phyloP scores from a whole-genome alignment of 2,888 invertebrate genomes.

The Plagodis pulveraria region DNA sequence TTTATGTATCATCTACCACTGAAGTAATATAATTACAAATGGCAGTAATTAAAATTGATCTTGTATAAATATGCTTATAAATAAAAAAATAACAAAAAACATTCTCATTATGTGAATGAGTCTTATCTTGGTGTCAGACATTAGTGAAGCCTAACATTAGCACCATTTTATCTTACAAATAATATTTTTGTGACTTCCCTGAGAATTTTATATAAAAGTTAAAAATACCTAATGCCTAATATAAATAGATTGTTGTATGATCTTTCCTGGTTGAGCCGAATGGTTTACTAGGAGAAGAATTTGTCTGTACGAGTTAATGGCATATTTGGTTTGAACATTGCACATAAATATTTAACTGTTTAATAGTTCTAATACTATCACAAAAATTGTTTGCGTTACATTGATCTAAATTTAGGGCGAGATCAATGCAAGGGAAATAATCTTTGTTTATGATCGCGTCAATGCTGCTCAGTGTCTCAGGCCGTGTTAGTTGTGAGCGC shows the following conservation, averaged over 20 bases:
- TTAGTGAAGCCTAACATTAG: slow-evolving; percentile 83
- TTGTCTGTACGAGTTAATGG: slow-evolving; percentile 76
- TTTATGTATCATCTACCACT: slow-evolving; percentile 58
- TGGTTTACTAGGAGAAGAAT: slow-evolving; percentile 66
- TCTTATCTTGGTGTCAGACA: slow-evolving; percentile 83
- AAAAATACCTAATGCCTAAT: slow-evolving; percentile 83
- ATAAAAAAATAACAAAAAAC: slow-evolving; percentile 81
- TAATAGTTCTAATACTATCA: slow-evolving; percentile 61
- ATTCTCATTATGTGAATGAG: slow-evolving; percentile 80
- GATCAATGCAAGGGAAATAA: slow-evolving; percentile 75
- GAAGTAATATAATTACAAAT: slow-evolving; percentile 75
- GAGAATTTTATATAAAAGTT: slow-evolving; percentile 83
- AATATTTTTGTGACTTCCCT: slow-evolving; percentile 82
- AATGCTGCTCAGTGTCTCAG: slow-evolving; percentile 51
- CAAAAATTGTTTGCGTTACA: slow-evolving; percentile 73
- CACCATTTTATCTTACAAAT: slow-evolving; percentile 82
- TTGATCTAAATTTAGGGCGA: slow-evolving; percentile 72
- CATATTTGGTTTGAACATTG: slow-evolving; percentile 84
- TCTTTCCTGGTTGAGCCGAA: slow-evolving; percentile 83
- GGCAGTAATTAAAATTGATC: slow-evolving; percentile 80
- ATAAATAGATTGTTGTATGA: slow-evolving; percentile 77
- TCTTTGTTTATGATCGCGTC: slow-evolving; percentile 57
- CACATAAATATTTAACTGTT: slow-evolving; percentile 73
- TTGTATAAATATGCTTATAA: slow-evolving; percentile 82
- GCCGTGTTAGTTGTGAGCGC: slow-evolving; percentile 51